These are phyloP conservation scores for Aphis gossypii DNA, from an alignment of 1,140 invertebrate genomes.

Conservation along the genomic window DNA sequence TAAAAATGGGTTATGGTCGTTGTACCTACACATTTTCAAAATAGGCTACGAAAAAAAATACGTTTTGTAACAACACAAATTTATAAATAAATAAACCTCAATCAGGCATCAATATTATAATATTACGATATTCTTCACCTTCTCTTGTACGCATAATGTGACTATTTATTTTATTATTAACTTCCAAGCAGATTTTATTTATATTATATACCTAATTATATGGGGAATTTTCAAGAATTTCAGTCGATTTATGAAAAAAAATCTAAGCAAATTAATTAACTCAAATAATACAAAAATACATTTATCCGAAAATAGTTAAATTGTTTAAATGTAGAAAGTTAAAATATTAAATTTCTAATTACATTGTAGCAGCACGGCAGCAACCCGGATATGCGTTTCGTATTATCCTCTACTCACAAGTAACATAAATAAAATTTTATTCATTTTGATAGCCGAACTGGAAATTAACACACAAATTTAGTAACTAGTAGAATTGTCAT, in stretches of 20 bases:
- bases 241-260: background rate
- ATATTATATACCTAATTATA: background rate
- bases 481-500: too few species aligned
- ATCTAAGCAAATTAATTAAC: background rate
- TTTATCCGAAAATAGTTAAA: background rate
- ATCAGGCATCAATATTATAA: background rate
- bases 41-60: background rate
- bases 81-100: background rate
- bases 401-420: too few species aligned
- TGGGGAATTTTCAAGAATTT: background rate
- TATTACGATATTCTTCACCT: background rate
- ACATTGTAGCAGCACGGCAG: too few species aligned
- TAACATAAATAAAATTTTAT: background rate
- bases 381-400: too few species aligned
- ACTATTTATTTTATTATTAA: background rate
- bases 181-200: background rate
- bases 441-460: background rate
- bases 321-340: too few species aligned
- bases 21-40: background rate
- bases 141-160: background rate
- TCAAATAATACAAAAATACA: background rate
- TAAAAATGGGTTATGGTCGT: too few species aligned
- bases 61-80: background rate
- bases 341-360: background rate
- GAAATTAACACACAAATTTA: background rate